phyloP scores from a whole-genome alignment of 1,140 invertebrate genomes.

The Amyelois transitella region DNA sequence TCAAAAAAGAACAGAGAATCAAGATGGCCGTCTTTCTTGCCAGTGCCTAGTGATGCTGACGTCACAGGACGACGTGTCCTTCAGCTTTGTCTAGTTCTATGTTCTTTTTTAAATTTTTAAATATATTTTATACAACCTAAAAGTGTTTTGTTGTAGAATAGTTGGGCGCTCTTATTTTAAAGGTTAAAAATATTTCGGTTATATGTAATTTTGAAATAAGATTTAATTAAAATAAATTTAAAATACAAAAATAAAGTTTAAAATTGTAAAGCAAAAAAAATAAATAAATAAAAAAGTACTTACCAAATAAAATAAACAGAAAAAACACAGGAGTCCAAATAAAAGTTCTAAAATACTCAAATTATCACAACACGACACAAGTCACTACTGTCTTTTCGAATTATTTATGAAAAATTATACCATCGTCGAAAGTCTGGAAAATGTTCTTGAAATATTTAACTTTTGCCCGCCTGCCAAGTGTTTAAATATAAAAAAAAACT shows the following conservation, averaged over 20 bases:
- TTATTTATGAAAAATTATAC: constrained; percentile 33
- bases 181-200: not conserved
- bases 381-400: constrained; percentile 58
- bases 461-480: constrained; percentile 34
- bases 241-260: constrained; percentile 9
- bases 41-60: constrained; percentile 68
- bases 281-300: constrained; percentile 46
- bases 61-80: constrained; percentile 68
- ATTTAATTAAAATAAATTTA: constrained; percentile 10
- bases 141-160: not conserved
- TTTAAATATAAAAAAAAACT: constrained; percentile 22
- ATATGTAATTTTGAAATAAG: not conserved
- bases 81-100: constrained; percentile 42
- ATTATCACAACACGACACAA: constrained; percentile 66
- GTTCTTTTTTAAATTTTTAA: constrained; percentile 4
- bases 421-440: constrained; percentile 46
- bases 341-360: constrained; percentile 37
- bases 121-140: constrained; percentile 3
- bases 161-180: not conserved
- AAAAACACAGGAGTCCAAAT: constrained; percentile 61
- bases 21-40: constrained; percentile 68
- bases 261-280: constrained; percentile 8
- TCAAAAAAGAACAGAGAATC: constrained; percentile 61
- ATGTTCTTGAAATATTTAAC: constrained; percentile 31
- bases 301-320: constrained; percentile 55